Conservation (phyloP, 1,140 invertebrate genomes). For the Notospermus geniculatus region DNA sequence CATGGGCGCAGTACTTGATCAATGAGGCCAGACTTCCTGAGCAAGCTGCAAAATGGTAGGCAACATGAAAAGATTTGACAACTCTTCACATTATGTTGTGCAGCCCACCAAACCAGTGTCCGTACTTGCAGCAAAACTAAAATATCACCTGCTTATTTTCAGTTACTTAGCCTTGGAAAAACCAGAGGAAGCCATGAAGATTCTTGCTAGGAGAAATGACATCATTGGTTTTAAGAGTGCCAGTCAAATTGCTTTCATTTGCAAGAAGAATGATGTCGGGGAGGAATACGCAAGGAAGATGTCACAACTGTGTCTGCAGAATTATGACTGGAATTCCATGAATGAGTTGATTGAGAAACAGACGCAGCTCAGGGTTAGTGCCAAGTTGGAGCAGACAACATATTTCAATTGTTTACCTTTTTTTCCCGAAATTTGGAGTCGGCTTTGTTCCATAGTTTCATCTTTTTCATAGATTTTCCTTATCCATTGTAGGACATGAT, state of each 20-base stretch:
- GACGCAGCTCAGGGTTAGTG: not conserved
- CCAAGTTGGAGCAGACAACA: no score
- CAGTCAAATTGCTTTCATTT: constrained; percentile 40
- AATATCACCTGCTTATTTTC: constrained; percentile 9
- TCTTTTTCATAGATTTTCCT: no score
- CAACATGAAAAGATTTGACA: no score
- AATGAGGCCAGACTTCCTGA: constrained; percentile 59
- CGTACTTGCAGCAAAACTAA: no score
- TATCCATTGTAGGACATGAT: no score
- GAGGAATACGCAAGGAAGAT: constrained; percentile 38
- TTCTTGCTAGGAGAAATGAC: constrained; percentile 37
- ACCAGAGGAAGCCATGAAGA: constrained; percentile 42
- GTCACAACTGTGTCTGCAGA: constrained; percentile 32
- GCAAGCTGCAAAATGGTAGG: constrained; percentile 65
- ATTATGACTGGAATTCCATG: constrained; percentile 4
- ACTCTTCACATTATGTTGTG: no score
- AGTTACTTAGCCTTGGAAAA: constrained; percentile 48
- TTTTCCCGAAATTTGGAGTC: no score
- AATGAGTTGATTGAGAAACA: not conserved
- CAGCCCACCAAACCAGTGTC: no score
- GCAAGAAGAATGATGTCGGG: constrained; percentile 40
- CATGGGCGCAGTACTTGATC: constrained; percentile 59
- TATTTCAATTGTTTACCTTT: no score
- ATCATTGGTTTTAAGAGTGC: constrained; percentile 41
- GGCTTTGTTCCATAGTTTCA: no score